Evolutionary conservation across 2,888 invertebrate genomes (phyloP).

Genomic region (Coecobrya sp.): DNA sequence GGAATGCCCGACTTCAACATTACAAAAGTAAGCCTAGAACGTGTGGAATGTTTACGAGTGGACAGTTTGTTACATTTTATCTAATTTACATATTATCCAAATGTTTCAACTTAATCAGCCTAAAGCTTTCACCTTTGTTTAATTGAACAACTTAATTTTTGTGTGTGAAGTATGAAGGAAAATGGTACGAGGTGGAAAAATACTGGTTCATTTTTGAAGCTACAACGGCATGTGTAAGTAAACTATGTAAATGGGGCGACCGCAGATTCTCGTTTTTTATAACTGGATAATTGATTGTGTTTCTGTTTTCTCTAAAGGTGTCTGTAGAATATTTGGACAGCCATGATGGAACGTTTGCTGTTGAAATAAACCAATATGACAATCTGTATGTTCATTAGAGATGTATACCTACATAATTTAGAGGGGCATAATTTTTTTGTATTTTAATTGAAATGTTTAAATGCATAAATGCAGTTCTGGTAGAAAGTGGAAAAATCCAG

Average conservation of each 20-base stretch:
- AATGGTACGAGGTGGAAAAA: constrained; percentile 84
- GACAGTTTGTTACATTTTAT: background rate
- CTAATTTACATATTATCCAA: background rate
- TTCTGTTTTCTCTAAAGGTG: constrained; percentile 6
- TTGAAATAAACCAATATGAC: constrained; percentile 76
- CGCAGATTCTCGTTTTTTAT: background rate
- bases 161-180: constrained; percentile 79
- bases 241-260: background rate
- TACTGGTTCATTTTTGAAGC: constrained; percentile 83
- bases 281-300: background rate
- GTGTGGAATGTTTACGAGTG: background rate
- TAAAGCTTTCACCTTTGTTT: background rate
- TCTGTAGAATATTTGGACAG: constrained; percentile 77
- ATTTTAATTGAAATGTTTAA: too few relatives aligned
- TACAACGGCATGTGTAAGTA: constrained; percentile 79
- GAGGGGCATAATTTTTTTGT: too few relatives aligned
- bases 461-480: constrained; percentile 60
- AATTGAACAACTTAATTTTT: background rate
- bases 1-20: constrained; percentile 90
- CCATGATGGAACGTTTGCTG: constrained; percentile 80
- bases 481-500: constrained; percentile 72
- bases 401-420: background rate
- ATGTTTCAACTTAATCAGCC: background rate
- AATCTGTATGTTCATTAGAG: constrained; percentile 68
- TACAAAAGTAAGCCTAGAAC: constrained; percentile 88